Conservation (phyloP, 92 coral and sea anemone genomes). For the Paramuricea clavata region DNA sequence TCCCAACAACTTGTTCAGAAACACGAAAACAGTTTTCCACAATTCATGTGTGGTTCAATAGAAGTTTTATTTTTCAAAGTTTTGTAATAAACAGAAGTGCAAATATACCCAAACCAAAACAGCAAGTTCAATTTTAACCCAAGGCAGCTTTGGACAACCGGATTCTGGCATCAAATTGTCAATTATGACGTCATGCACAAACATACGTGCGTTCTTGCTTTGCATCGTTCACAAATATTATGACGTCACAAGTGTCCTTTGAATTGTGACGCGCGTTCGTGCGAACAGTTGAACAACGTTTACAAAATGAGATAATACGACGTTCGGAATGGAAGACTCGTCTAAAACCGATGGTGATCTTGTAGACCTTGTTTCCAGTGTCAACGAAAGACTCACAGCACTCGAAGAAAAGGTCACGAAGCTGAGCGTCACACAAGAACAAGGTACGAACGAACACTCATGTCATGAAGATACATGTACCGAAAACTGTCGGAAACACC, state of each 20-base stretch:
- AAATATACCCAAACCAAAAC: too few relatives aligned
- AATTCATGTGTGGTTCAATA: too few relatives aligned
- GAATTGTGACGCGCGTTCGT: conserved; percentile 9
- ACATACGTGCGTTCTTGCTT: too few relatives aligned
- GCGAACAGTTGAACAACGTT: neutral
- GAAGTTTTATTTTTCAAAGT: too few relatives aligned
- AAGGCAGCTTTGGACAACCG: too few relatives aligned
- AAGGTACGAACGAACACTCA: neutral
- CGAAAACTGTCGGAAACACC: too few relatives aligned
- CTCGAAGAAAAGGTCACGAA: conserved; percentile 29
- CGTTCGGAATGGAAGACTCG: conserved; percentile 15
- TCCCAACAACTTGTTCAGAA: too few relatives aligned
- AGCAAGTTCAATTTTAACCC: too few relatives aligned
- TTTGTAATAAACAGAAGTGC: too few relatives aligned
- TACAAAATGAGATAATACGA: conserved; percentile 4
- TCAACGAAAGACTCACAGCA: neutral
- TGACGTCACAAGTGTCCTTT: conserved; percentile 12
- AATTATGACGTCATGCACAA: neutral
- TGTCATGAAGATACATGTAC: too few relatives aligned
- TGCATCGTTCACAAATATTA: neutral
- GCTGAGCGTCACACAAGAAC: neutral
- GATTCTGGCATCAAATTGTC: neutral
- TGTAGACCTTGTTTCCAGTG: neutral
- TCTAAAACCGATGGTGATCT: neutral
- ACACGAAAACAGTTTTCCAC: too few relatives aligned